Base-by-base conservation (phyloP, 2,888 invertebrate genomes). In the Uloborus plumipes region DNA sequence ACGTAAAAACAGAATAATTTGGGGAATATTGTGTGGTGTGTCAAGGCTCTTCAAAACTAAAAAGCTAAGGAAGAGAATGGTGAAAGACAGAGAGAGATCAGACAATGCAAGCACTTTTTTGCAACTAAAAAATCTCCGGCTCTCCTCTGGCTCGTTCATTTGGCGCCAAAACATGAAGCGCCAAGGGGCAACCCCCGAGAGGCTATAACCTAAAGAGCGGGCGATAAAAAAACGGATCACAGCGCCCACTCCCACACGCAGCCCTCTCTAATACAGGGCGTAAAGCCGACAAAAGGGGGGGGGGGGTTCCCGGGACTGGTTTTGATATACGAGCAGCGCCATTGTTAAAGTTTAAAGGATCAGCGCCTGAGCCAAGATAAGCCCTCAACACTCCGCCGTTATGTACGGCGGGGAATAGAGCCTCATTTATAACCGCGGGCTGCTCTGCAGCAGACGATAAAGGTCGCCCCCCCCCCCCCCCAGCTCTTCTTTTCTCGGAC, bases 301-400 rank as follows among this genome's bases (percentile, higher is more conserved):
- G n/a, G 70, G 58, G 80, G 70, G 39, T 39, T 31, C 51, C 51
- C 26, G 50, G 20, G 39, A 69, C 76, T 51, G 71, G 80, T 81
- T 81, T 76, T 82, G 81, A 82, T 82, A 76, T 82, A 82, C 71
- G 81, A 82, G 75, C 75, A 55, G 39, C 75, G 81, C 81, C 81
- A 82, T 82, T 82, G 81, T 82, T 82, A 82, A 82, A 82, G 81
- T 82, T 82, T 82, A 82, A 82, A 82, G 75, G 81, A 82, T 82
- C 81, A 82, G 75, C 71, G 71, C 76, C 49, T 76, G 81, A 82
- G 81, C 81, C 72, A 39, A 75, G 81, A 82, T 82, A 82, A 82
- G 81, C 81, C 81, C 71, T 74, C 81, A 82, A 82, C 81, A 82
- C 81, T 82, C 39, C 81, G 66, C 76, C 65, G 65, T 82, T 82